Evolutionary conservation across 2,888 invertebrate species (phyloP), one percentile per base, ranked within the genome.

Genomic region (Agonopterix arenella): DNA sequence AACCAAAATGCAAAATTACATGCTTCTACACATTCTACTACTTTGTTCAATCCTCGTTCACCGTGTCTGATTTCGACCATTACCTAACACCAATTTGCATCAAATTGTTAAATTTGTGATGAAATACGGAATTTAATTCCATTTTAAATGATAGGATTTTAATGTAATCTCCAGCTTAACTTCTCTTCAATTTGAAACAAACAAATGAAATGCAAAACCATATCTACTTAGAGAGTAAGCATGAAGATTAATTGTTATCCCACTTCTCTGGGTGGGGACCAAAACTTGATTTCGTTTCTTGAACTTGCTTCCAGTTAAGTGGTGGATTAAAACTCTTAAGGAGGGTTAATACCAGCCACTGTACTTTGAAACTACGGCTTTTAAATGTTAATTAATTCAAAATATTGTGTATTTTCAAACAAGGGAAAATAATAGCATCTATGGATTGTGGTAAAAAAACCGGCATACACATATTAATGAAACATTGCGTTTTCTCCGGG

Each of bases 201-300:
- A 46, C 43, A 37, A 52, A 49, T 49, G 11, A 47, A 52, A 52
- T 49, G 13, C 28, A 28, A 28, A 52, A 52, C 47, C 52, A 47
- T 52, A 52, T 42, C 49, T 49, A 45, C 47, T 52, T 45, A 49
- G 38, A 18, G 64, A 68, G 61, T 73, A 74, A 77, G 74, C 68
- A 65, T 62, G 61, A 63, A 78, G 80, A 81, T 84, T 82, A 80
- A 83, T 76, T 77, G 76, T 81, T 73, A 84, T 83, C 82, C 80
- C 70, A 60, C 70, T 70, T 71, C 69, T 68, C 72, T 73, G 70
- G 75, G 76, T 68, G 67, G 68, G 71, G 70, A 76, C 73, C 73
- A 70, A 75, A 80, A 80, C 80, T 82, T 79, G 76, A 82, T 80
- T 84, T 80, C 71, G 76, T 79, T 81, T 81, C 80, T 79, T 73